Conservation (phyloP, 1,140 invertebrate genomes). For the Metopolophium dirhodum region DNA sequence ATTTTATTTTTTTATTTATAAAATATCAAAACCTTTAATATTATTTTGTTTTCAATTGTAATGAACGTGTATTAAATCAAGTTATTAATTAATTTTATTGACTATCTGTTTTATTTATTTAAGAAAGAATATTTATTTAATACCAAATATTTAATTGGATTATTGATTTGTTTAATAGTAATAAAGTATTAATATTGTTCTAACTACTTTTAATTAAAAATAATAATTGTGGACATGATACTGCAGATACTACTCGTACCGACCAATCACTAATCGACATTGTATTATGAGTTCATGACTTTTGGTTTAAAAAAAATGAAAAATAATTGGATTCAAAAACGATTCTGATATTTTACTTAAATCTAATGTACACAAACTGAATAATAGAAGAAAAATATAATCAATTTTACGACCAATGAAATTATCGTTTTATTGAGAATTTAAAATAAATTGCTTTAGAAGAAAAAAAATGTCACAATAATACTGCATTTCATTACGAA, state of each 20-base stretch:
- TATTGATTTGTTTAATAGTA: neutral
- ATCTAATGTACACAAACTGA: neutral
- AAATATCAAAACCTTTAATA: neutral
- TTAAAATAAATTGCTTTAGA: neutral
- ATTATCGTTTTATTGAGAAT: neutral
- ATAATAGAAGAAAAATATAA: neutral
- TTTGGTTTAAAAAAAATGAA: neutral
- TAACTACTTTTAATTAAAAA: neutral
- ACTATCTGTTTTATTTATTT: neutral
- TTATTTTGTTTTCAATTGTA: constrained; percentile 12
- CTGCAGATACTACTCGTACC: neutral
- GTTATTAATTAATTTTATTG: neutral
- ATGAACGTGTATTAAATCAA: neutral
- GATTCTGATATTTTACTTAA: neutral
- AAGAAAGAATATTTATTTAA: constrained; percentile 13
- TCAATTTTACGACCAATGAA: neutral
- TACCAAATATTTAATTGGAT: neutral
- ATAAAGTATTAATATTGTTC: neutral
- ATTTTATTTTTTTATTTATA: neutral
- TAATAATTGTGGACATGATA: neutral
- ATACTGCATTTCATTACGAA: neutral
- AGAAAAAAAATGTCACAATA: neutral
- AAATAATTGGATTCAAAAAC: neutral
- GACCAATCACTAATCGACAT: neutral
- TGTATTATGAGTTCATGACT: neutral